phyloP scores from a whole-genome alignment of 1,140 invertebrate genomes.

The Patella vulgata region DNA sequence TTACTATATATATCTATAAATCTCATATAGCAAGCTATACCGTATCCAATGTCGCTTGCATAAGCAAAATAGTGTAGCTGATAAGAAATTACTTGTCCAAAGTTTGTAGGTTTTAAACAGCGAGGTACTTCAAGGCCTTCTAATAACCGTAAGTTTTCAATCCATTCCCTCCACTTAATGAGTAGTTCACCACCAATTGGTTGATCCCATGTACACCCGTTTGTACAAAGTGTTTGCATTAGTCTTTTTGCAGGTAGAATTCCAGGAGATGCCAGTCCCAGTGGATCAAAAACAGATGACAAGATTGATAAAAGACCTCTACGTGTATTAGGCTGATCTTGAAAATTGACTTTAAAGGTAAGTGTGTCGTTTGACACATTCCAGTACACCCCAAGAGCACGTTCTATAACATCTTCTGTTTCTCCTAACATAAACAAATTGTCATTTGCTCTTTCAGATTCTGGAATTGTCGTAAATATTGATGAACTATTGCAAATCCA shows the following conservation, averaged over 20 bases:
- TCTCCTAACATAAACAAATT: constrained; percentile 30
- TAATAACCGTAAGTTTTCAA: constrained; percentile 12
- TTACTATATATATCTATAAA: constrained; percentile 6
- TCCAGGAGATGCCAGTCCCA: constrained; percentile 34
- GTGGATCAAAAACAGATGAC: constrained; percentile 40
- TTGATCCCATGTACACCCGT: constrained; percentile 25
- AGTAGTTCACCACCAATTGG: constrained; percentile 3
- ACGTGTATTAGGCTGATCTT: constrained; percentile 26
- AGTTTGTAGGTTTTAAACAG: constrained; percentile 24
- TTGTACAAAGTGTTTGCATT: constrained; percentile 36
- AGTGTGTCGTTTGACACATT: constrained; percentile 41
- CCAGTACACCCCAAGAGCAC: constrained; percentile 41
- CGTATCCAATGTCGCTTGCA: constrained; percentile 36
- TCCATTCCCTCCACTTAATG: constrained; percentile 25
- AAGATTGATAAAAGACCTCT: constrained; percentile 38
- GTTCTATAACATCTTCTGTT: constrained; percentile 32
- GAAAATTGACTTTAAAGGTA: constrained; percentile 24
- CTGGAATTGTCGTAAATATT: too few relatives aligned
- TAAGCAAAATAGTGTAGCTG: constrained; percentile 44
- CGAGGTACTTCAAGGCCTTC: constrained; percentile 5
- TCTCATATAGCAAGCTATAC: constrained; percentile 37
- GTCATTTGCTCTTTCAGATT: constrained; percentile 22
- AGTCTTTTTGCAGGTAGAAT: constrained; percentile 32
- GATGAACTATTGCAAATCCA: constrained; percentile 19
- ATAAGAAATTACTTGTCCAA: constrained; percentile 14